Conservation (phyloP, 1,140 invertebrate genomes). For the Zelostemma sp. region DNA sequence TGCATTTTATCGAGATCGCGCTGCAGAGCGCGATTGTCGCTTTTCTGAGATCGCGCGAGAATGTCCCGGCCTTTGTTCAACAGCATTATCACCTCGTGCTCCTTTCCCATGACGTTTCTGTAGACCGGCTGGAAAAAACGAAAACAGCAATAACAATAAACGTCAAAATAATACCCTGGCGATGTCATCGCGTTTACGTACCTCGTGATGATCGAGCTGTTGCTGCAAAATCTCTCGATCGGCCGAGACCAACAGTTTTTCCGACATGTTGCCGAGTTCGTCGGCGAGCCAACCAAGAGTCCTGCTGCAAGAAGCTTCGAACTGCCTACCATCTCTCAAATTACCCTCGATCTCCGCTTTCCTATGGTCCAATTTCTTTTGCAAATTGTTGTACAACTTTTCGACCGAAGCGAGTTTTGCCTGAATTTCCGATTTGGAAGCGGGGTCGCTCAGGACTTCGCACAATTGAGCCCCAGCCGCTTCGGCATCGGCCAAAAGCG, state of each 20-base stretch:
- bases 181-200: no score
- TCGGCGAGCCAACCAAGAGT: constrained; percentile 90
- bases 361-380: constrained; percentile 89
- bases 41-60: constrained; percentile 72
- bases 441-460: constrained; percentile 90
- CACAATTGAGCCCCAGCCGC: constrained; percentile 87
- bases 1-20: constrained; percentile 89
- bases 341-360: constrained; percentile 92
- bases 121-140: constrained; percentile 79
- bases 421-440: constrained; percentile 90
- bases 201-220: constrained; percentile 89
- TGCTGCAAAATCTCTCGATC: constrained; percentile 85
- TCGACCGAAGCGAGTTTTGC: constrained; percentile 86
- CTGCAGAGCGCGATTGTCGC: constrained; percentile 72
- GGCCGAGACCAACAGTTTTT: constrained; percentile 87
- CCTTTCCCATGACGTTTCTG: constrained; percentile 87
- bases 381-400: constrained; percentile 86
- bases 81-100: constrained; percentile 95
- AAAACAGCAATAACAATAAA: constrained; percentile 5
- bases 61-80: constrained; percentile 91
- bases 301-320: constrained; percentile 87
- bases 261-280: constrained; percentile 80
- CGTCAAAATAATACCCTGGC: constrained; percentile 14
- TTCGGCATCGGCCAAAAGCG: constrained; percentile 88
- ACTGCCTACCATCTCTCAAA: constrained; percentile 85